Conservation (phyloP, 64 coral and sea anemone genomes). For the Montipora sp. region DNA sequence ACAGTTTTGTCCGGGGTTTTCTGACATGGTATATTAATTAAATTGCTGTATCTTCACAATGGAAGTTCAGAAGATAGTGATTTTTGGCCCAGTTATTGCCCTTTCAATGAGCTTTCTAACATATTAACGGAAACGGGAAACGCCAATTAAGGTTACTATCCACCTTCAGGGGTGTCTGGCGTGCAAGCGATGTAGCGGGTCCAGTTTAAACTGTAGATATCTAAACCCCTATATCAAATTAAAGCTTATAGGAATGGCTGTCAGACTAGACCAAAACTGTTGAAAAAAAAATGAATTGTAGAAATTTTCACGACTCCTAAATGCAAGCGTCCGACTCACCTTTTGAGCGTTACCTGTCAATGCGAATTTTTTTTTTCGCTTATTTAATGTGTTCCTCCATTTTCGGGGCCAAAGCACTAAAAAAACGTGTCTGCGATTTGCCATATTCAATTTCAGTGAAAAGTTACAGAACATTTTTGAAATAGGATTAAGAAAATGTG, state of each 20-base stretch:
- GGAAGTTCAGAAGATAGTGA: conserved; percentile 23
- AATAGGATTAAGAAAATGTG: too few relatives aligned
- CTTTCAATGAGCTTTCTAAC: conserved; percentile 13
- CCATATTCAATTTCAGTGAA: too few relatives aligned
- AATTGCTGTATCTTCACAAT: conserved; percentile 4
- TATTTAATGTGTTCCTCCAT: too few relatives aligned
- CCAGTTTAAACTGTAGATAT: not conserved
- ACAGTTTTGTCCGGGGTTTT: not conserved
- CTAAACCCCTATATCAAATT: not conserved
- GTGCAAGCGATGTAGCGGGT: not conserved
- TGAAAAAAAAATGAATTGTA: not conserved
- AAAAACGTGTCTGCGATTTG: too few relatives aligned
- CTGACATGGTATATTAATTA: not conserved
- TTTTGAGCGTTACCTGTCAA: too few relatives aligned
- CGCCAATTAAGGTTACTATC: not conserved
- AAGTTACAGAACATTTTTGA: too few relatives aligned
- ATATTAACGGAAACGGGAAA: not conserved
- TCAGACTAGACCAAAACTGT: not conserved
- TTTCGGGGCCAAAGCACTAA: too few relatives aligned
- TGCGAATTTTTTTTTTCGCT: too few relatives aligned
- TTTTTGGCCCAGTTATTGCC: conserved; percentile 21
- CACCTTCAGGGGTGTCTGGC: not conserved
- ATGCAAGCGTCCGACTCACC: too few relatives aligned
- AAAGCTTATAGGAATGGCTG: not conserved
- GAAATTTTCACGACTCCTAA: not conserved